Evolutionary conservation across 2,797 vertebrate genomes (phyloP).

Genomic region (Acanthornis magna): DNA sequence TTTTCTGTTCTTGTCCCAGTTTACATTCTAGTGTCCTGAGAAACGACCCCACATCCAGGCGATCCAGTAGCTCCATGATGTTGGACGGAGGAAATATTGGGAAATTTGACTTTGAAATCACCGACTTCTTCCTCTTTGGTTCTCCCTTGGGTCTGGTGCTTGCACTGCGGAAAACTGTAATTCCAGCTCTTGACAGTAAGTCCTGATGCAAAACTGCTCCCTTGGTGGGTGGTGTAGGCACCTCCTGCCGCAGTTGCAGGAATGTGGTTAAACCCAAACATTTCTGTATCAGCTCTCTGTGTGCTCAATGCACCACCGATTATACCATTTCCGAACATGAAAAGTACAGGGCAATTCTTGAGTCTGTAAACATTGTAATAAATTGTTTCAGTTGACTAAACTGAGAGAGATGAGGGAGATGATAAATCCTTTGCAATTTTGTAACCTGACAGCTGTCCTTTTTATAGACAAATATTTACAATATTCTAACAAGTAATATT

Average conservation of each 20-base stretch:
- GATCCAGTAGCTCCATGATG: conserved; percentile 89
- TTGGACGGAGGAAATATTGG: conserved; percentile 84
- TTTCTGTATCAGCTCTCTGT: neutral
- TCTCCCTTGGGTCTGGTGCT: conserved; percentile 95
- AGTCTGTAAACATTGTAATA: neutral
- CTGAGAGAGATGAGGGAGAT: neutral
- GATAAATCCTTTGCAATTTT: neutral
- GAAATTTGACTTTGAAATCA: conserved; percentile 95
- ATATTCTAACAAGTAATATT: neutral
- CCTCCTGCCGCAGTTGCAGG: neutral
- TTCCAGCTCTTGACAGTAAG: conserved; percentile 91
- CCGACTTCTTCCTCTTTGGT: conserved; percentile 96
- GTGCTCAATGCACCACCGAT: neutral
- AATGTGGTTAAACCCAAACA: neutral
- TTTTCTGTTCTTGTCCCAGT: conserved; percentile 67
- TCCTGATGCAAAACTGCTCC: neutral
- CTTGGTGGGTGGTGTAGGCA: neutral
- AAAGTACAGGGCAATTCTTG: neutral
- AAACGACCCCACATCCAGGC: conserved; percentile 79
- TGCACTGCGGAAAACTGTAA: conserved; percentile 93
- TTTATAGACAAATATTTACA: neutral
- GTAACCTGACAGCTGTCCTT: neutral
- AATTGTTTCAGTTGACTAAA: neutral
- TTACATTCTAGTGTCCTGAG: conserved; percentile 89
- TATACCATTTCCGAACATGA: neutral